These are phyloP conservation scores for Enteromius viviparus DNA, from an alignment of 2,797 vertebrate species.

Conservation along the genomic window DNA sequence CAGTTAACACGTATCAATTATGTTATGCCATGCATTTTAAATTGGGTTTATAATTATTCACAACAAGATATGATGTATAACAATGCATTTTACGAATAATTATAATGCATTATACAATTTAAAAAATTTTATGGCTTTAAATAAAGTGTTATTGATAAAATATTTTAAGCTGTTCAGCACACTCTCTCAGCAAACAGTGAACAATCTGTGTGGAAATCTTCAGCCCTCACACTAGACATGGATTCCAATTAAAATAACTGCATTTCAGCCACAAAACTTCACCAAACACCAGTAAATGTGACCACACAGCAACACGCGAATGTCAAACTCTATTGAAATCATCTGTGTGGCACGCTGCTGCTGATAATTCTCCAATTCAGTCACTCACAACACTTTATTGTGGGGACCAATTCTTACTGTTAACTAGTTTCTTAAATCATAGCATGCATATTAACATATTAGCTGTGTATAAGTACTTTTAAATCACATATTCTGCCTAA, in stretches of 20 bases:
- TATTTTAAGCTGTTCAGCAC: neutral
- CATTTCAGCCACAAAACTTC: neutral
- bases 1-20: neutral
- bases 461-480: neutral
- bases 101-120: neutral
- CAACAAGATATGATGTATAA: neutral
- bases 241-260: neutral
- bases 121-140: neutral
- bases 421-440: neutral
- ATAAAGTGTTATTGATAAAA: neutral
- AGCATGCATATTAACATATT: neutral
- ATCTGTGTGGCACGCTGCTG: neutral
- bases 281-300: neutral
- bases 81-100: neutral
- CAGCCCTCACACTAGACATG: neutral
- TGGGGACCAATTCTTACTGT: neutral
- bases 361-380: neutral
- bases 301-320: neutral
- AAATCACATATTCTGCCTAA: neutral
- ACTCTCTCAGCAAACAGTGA: neutral
- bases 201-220: neutral
- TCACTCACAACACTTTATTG: neutral
- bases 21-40: neutral
- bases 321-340: neutral
- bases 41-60: neutral